phyloP scores from a whole-genome alignment of 1,140 invertebrate genomes.

The Brachionus rubens region DNA sequence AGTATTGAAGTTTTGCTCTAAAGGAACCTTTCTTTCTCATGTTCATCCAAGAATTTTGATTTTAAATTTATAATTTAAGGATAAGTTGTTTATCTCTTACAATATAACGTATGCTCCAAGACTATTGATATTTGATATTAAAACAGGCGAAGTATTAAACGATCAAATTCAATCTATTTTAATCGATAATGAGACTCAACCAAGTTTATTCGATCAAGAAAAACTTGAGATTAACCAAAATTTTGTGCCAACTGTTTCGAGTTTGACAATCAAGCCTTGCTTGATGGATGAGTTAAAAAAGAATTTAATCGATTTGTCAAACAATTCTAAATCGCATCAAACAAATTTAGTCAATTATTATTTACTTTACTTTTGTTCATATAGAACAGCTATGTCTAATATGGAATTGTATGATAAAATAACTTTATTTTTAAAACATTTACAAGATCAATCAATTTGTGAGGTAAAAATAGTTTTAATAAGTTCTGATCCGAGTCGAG shows the following conservation, averaged over 20 bases:
- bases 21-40: no score
- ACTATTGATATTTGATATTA: not conserved
- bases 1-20: no score
- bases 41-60: no score
- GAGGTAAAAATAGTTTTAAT: not conserved
- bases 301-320: not conserved
- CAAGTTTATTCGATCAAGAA: not conserved
- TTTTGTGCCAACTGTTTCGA: no score
- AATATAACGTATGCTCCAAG: not conserved
- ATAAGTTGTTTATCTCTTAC: no score
- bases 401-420: not conserved
- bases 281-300: not conserved
- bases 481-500: slow-evolving; percentile 5
- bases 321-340: not conserved
- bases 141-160: slow-evolving; percentile 13
- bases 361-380: slow-evolving; percentile 38
- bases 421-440: not conserved
- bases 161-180: no score
- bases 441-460: not conserved
- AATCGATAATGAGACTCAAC: no score
- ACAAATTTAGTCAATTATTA: not conserved
- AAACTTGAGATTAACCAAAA: no score
- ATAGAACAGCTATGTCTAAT: not conserved
- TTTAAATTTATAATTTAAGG: no score
- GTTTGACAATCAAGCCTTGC: no score